Evolutionary conservation across 2,113 vertebrate species (phyloP).

Genomic region (Oxyruncus cristatus): DNA sequence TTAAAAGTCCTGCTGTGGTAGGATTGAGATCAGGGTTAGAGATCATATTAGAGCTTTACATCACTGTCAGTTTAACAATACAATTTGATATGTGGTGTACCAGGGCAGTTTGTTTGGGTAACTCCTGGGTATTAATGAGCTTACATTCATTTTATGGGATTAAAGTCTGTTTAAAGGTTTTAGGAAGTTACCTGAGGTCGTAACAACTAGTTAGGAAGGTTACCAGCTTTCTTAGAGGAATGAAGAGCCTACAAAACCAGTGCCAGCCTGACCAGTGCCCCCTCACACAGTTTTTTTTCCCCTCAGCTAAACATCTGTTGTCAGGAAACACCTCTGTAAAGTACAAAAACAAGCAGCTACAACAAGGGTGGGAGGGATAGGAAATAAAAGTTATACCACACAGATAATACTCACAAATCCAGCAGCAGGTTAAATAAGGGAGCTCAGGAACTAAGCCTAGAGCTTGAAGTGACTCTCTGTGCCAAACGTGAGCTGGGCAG

Average conservation of each 20-base stretch:
- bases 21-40: background rate
- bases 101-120: background rate
- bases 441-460: background rate
- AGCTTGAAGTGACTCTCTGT: background rate
- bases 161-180: background rate
- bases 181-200: background rate
- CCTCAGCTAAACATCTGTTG: background rate
- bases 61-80: background rate
- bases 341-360: background rate
- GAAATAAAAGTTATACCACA: background rate
- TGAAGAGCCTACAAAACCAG: background rate
- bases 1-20: background rate
- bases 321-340: background rate
- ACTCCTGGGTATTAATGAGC: background rate
- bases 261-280: background rate
- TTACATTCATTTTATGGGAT: background rate
- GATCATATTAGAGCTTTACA: background rate
- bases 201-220: background rate
- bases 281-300: accelerated
- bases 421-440: background rate
- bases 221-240: background rate
- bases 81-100: background rate
- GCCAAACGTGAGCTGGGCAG: background rate
- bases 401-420: background rate
- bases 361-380: background rate